A percentile compares a stretch with the other conserved stretches of the same genome.
phyloP scores from a whole-genome alignment of 2,113 vertebrate species.

The Apaloderma vittatum region DNA sequence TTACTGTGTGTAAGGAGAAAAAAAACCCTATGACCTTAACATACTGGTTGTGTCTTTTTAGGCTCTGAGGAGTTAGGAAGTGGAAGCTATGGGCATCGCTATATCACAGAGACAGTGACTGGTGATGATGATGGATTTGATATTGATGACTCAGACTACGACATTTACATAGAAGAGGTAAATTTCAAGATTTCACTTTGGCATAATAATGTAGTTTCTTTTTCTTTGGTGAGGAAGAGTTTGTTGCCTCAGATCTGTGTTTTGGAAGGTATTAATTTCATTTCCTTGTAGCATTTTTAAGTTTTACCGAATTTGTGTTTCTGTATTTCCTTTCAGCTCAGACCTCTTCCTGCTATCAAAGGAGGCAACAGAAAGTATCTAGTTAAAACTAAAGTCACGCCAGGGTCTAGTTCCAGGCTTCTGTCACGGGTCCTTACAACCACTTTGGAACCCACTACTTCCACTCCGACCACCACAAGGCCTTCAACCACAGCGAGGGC shows the following conservation, averaged over 20 bases:
- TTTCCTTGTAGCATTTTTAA: not conserved
- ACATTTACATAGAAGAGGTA: conserved; percentile 93
- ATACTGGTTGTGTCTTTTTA: conserved; percentile 62
- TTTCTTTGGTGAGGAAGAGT: not conserved
- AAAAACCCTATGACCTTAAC: not conserved
- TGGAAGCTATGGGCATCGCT: conserved; percentile 81
- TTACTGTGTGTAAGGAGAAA: not conserved
- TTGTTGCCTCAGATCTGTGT: not conserved
- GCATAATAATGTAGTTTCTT: not conserved
- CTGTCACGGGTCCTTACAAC: conserved; percentile 49
- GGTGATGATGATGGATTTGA: conserved; percentile 85
- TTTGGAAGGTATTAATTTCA: not conserved
- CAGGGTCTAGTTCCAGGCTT: conserved; percentile 75
- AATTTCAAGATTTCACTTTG: not conserved
- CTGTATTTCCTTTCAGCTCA: conserved; percentile 78
- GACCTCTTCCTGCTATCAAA: conserved; percentile 83
- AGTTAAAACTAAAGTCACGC: conserved; percentile 78
- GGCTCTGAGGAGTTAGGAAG: conserved; percentile 86
- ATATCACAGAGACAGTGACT: conserved; percentile 76
- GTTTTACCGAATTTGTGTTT: not conserved
- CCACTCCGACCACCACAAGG: not conserved
- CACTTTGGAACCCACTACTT: conserved; percentile 28
- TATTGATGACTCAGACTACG: conserved; percentile 90
- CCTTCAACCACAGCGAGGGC: not conserved
- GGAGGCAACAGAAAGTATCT: conserved; percentile 82